These are phyloP conservation scores for Eilema sororculum DNA, from an alignment of 2,888 invertebrate species.

Conservation along the genomic window DNA sequence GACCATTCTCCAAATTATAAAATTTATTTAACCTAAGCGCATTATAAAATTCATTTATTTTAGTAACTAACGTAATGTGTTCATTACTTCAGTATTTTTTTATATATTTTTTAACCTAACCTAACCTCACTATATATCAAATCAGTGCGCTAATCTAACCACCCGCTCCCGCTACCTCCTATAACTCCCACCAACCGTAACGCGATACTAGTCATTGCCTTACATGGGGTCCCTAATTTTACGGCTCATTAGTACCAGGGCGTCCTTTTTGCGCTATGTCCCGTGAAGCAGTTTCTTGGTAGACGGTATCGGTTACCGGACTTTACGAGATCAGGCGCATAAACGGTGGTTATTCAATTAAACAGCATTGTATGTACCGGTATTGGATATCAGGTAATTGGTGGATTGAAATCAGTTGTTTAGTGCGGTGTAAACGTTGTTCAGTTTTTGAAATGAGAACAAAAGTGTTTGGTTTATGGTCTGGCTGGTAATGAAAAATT, in stretches of 20 bases:
- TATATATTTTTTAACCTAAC: neutral
- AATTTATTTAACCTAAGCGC: no score
- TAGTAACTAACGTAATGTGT: neutral
- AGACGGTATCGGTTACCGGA: constrained; percentile 48
- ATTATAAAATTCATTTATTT: no score
- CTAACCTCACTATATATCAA: no score
- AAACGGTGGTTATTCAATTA: constrained; percentile 32
- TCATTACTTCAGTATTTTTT: neutral
- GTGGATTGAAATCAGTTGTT: constrained; percentile 25
- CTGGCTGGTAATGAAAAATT: constrained; percentile 4
- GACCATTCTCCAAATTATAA: no score
- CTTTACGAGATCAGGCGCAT: constrained; percentile 46
- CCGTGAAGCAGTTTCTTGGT: constrained; percentile 56
- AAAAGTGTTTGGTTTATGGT: constrained; percentile 8
- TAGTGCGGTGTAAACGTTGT: constrained; percentile 31
- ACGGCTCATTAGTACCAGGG: constrained; percentile 79
- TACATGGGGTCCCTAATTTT: constrained; percentile 81
- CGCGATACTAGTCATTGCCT: constrained; percentile 67
- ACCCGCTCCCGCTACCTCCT: constrained; percentile 33
- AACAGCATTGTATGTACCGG: constrained; percentile 31
- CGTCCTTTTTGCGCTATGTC: constrained; percentile 78
- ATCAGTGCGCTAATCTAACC: neutral
- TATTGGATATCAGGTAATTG: constrained; percentile 49
- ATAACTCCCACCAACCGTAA: constrained; percentile 59
- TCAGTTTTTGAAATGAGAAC: constrained; percentile 19